phyloP scores from a whole-genome alignment of 2,888 invertebrate genomes.

The Tipula unca region DNA sequence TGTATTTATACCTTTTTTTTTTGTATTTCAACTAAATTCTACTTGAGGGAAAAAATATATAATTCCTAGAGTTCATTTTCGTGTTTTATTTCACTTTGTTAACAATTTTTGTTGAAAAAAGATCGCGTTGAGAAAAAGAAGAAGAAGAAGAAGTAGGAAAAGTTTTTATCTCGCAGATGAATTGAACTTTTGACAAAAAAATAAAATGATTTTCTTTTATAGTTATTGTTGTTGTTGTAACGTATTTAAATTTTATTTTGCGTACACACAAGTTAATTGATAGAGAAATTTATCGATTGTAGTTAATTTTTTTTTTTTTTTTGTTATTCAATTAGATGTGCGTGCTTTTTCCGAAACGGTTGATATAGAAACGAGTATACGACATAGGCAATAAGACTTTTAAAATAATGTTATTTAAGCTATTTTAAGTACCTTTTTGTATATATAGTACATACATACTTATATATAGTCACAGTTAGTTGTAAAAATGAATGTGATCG shows the following conservation, averaged over 20 bases:
- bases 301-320: background rate
- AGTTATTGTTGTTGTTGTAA: background rate
- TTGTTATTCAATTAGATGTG: constrained; percentile 2
- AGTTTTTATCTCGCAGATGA: background rate
- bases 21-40: background rate
- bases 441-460: no score
- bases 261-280: background rate
- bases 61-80: background rate
- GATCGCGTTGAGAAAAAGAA: background rate
- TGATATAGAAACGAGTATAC: background rate
- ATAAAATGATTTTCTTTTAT: background rate
- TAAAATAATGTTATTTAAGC: background rate
- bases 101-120: background rate
- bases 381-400: background rate
- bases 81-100: background rate
- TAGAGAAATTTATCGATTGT: background rate
- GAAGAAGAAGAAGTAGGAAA: background rate
- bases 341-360: background rate
- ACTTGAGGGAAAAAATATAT: background rate
- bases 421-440: constrained; percentile 14
- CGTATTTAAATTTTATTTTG: background rate
- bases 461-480: background rate
- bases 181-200: background rate
- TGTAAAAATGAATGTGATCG: background rate
- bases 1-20: background rate